A percentile compares a stretch with the other conserved stretches of the same genome.
These are phyloP conservation scores for Drosophila nigrodunni DNA, from an alignment of 1,140 invertebrate species.

Conservation along the genomic window DNA sequence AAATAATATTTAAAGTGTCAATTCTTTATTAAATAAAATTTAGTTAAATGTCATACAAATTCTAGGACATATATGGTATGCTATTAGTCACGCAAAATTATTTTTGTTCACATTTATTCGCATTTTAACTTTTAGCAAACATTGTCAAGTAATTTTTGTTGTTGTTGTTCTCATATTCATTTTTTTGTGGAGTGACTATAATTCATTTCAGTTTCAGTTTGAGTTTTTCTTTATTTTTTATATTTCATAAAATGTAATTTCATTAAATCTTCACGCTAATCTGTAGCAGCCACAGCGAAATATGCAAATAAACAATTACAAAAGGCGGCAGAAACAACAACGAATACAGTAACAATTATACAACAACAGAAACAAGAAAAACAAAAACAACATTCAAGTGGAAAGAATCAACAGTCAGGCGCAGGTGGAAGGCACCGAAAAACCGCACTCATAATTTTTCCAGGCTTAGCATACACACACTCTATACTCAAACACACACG, in stretches of 20 bases:
- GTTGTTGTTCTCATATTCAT: slow-evolving; percentile 27
- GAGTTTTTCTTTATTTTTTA: neutral
- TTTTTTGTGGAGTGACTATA: slow-evolving; percentile 45
- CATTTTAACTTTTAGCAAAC: slow-evolving; percentile 49
- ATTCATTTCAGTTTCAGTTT: slow-evolving; percentile 9
- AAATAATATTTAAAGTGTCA: too few species aligned
- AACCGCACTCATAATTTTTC: slow-evolving; percentile 67
- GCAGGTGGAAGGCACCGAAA: slow-evolving; percentile 32
- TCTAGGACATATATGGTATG: neutral
- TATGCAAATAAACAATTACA: slow-evolving; percentile 79
- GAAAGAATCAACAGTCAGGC: slow-evolving; percentile 55
- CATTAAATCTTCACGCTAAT: slow-evolving; percentile 76
- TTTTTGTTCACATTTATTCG: neutral
- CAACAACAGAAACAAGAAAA: neutral
- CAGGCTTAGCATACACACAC: slow-evolving; percentile 32
- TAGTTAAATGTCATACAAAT: too few species aligned
- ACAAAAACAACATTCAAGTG: slow-evolving; percentile 10
- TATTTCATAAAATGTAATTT: slow-evolving; percentile 50
- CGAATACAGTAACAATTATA: slow-evolving; percentile 5
- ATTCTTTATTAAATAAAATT: too few species aligned
- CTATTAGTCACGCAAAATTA: neutral
- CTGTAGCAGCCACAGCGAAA: slow-evolving; percentile 65
- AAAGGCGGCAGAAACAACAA: slow-evolving; percentile 16
- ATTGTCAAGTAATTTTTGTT: slow-evolving; percentile 27
- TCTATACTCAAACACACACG: slow-evolving; percentile 3